phyloP scores from a whole-genome alignment of 2,113 vertebrate species.

The Felis catus region F.catus_Fca126_mat1.0 CM031416.1:101144501-101145000 shows the following conservation, averaged over 20 bases:
- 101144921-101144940: not conserved
- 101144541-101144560: not conserved
- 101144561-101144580: not conserved
- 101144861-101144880: not conserved
- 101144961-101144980: not conserved
- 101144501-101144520: not conserved
- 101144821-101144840: not conserved
- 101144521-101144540: not conserved
- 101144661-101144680: not conserved
- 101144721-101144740: not conserved
- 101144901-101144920: not conserved
- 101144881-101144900: not conserved
- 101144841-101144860: not conserved
- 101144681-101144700: not conserved
- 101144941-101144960: not conserved
- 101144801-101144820: not conserved
- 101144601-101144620: not conserved
- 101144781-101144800: not conserved
- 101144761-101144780: not conserved
- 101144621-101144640: not conserved
- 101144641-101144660: constrained; percentile 27
- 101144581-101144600: not conserved
- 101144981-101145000: not conserved
- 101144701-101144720: not conserved
- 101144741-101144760: not conserved